Conservation (phyloP, 2,113 vertebrate genomes). For the Grantiella picta region DNA sequence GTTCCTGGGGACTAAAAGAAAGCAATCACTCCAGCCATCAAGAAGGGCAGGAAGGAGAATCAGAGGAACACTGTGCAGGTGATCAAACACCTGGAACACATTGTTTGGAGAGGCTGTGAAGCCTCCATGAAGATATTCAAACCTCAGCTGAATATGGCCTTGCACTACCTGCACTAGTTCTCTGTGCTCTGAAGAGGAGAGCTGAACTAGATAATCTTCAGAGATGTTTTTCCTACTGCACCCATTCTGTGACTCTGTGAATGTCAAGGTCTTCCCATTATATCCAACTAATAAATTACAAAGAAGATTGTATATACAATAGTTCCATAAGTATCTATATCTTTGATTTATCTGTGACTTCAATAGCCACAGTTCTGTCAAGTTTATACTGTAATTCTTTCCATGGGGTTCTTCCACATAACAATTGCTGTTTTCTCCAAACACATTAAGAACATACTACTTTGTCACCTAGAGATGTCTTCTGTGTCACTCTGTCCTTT, state of each 20-base stretch:
- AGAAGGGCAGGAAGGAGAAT: not conserved
- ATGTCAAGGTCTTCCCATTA: not conserved
- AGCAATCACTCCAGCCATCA: accelerated
- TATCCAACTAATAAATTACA: not conserved
- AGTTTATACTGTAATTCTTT: not conserved
- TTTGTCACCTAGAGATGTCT: not conserved
- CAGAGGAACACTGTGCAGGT: not conserved
- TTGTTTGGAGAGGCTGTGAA: not conserved
- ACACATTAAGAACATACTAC: not conserved
- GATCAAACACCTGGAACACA: not conserved
- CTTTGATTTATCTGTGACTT: not conserved
- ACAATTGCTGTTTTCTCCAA: not conserved
- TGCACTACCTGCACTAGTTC: not conserved
- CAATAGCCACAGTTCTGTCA: not conserved
- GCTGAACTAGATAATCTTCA: not conserved
- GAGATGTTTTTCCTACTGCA: not conserved
- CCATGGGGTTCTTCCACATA: not conserved
- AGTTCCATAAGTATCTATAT: not conserved
- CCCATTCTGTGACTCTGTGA: not conserved
- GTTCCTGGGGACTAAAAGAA: not conserved
- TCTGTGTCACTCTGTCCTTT: not conserved
- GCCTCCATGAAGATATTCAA: not conserved
- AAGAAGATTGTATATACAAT: not conserved
- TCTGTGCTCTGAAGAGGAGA: not conserved
- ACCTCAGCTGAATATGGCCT: not conserved